Evolutionary conservation across 1,140 invertebrate species (phyloP).

Genomic region (Gonioctena quinquepunctata): DNA sequence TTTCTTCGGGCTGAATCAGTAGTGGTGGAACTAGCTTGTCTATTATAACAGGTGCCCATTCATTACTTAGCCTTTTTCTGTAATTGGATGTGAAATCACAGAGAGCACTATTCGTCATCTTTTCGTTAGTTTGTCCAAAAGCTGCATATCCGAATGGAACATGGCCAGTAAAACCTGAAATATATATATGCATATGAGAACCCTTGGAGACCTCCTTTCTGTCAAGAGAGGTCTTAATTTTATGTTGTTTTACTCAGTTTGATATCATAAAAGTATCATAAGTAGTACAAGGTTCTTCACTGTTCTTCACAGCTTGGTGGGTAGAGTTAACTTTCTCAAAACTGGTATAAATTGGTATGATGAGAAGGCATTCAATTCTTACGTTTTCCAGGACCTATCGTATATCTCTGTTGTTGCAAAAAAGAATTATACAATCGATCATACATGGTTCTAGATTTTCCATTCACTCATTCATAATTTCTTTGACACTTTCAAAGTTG

Average conservation of each 20-base stretch:
- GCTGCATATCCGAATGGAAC: conserved; percentile 67
- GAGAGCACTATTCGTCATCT: conserved; percentile 66
- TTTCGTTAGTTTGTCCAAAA: conserved; percentile 66
- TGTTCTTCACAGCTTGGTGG: too few relatives aligned
- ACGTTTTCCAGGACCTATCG: conserved; percentile 32
- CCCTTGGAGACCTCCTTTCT: too few relatives aligned
- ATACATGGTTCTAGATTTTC: conserved; percentile 34
- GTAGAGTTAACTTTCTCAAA: too few relatives aligned
- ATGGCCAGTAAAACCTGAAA: conserved; percentile 66
- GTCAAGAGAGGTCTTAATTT: too few relatives aligned
- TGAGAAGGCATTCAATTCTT: too few relatives aligned
- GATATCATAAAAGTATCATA: too few relatives aligned
- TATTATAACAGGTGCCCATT: conserved; percentile 69
- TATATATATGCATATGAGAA: too few relatives aligned
- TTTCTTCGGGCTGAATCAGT: conserved; percentile 58
- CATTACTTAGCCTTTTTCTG: conserved; percentile 64
- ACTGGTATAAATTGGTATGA: too few relatives aligned
- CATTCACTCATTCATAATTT: neutral
- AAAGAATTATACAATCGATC: conserved; percentile 47
- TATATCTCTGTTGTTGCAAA: conserved; percentile 45
- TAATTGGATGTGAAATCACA: conserved; percentile 74
- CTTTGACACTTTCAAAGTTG: too few relatives aligned
- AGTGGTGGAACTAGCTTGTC: conserved; percentile 59
- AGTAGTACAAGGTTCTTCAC: too few relatives aligned
- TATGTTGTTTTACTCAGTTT: too few relatives aligned